Base-by-base conservation (phyloP, 1,140 invertebrate genomes). In the Pseudomyrmex sp. region DNA sequence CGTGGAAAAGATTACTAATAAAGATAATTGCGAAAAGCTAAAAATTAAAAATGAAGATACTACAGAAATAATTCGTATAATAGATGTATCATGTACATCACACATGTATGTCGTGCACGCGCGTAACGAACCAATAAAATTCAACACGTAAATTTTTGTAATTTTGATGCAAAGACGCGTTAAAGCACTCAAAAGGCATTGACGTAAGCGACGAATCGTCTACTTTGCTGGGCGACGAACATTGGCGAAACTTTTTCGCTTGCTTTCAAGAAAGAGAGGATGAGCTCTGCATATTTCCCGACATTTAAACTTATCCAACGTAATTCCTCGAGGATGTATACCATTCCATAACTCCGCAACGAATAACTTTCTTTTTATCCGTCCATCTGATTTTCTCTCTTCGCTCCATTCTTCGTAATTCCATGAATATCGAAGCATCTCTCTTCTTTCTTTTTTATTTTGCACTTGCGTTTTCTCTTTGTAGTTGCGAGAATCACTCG, bases 291-390 rank as follows among this genome's bases (percentile, higher is more conserved):
- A 65, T 52, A 83, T 83, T 83, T 83, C 52, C 61, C 74, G 61
- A 83, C 61, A 74, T 83, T 83, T 83, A 83, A 83, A 77, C 80
- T 83, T 83, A 76, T 56, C 74, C 70, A 58, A 20, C 59, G 12
- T 35, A 58, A 44, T 50, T 76, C 15, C 58, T 52, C 26, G 18
- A 69, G 79, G 56, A 50, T 59, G 52, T 80, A 59, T 44, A 62
- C 46, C 23, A 20, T 58, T 35, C 35, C 35, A 35, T 35, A 52
- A 56, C 26, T 46, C 23, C 52, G 20, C 52, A 79, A 73, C 69
- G 68, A 58, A 63, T 73, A 72, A 82, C 70, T 82, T 82, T 75
- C 79, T 75, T 82, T 46, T 74, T 44, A 56, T 70, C 46, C 59
- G 52, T 58, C 52, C 20, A 52, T 58, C 76, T 58, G 65, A 79